These are phyloP conservation scores for Cyprinodon diabolis DNA, from an alignment of 2,797 vertebrate genomes.

Conservation along the genomic window DNA sequence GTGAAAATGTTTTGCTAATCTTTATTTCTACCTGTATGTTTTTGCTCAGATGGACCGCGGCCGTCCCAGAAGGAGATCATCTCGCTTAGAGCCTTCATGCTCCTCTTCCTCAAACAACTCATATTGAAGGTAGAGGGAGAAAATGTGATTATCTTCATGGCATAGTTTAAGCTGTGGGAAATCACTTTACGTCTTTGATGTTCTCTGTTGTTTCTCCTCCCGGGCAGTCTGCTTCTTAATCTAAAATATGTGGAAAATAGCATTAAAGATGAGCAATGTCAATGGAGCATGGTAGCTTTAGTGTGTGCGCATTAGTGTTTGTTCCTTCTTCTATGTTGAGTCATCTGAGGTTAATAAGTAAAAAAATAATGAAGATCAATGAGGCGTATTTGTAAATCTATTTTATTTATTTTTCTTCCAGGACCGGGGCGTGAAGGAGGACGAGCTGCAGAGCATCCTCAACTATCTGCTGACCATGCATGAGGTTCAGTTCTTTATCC, in stretches of 20 bases:
- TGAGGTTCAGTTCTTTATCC: slow-evolving; percentile 82
- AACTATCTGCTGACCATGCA: slow-evolving; percentile 99
- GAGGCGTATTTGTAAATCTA: neutral
- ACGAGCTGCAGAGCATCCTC: slow-evolving; percentile 98
- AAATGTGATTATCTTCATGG: slow-evolving; percentile 33
- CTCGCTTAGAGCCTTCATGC: slow-evolving; percentile 97
- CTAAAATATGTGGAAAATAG: slow-evolving; percentile 47
- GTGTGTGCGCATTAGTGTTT: slow-evolving; percentile 26
- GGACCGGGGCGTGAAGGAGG: slow-evolving; percentile 99
- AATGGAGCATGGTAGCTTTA: slow-evolving; percentile 32
- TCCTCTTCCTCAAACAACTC: slow-evolving; percentile 98
- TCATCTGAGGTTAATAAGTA: slow-evolving; percentile 26
- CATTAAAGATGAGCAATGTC: slow-evolving; percentile 52
- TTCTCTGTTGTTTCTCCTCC: slow-evolving; percentile 39
- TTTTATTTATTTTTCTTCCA: slow-evolving; percentile 55
- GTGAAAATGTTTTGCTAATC: slow-evolving; percentile 43
- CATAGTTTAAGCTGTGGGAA: slow-evolving; percentile 33
- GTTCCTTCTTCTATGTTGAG: slow-evolving; percentile 10
- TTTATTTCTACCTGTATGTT: slow-evolving; percentile 39
- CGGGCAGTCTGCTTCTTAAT: slow-evolving; percentile 23
- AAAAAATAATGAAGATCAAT: slow-evolving; percentile 1
- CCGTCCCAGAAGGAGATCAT: slow-evolving; percentile 99
- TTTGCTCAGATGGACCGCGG: slow-evolving; percentile 90
- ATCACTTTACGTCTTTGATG: slow-evolving; percentile 32
- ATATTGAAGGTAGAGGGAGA: slow-evolving; percentile 90